Evolutionary conservation across 2,888 invertebrate species (phyloP), one percentile per base, ranked within the genome.

Genomic region (Himalopsyche japonica): DNA sequence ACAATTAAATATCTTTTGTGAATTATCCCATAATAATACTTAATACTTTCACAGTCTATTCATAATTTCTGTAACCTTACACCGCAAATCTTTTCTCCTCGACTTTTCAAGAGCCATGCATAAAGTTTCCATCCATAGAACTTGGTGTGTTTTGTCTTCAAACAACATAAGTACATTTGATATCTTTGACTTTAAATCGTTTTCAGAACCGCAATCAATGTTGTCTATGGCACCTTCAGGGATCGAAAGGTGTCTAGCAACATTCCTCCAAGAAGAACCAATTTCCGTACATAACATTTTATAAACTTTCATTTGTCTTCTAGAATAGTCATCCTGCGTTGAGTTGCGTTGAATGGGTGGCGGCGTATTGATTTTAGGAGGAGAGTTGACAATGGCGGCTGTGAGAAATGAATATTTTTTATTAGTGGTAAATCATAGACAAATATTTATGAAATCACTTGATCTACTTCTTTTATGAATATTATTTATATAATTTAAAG

Each of bases 141-240:
- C n/a, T n/a, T 84, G 82, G 37, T 86, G 34, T 15, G 76, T 43
- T 32, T 78, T 76, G 6, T n/a, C 18, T 48, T 77, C 80, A 43
- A 18, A 81, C 34, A 79, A 7, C 37, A 30, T n/a, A n/a, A 84
- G 77, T 37, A 85, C 37, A 37, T 79, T 78, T 6, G 48, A 70
- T 49, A 82, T 79, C 81, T 84, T 86, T 10, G 79, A 49, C 57
- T 82, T 82, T 15, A 84, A 70, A 32, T 84, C 81, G 0, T 30
- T 79, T 12, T 32, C 49, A 57, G 57, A 15, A 18, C 27, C 76
- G 20, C 57, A 76, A 30, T 85, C 37, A 24, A 86, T 15, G 18
- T 30, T 43, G 64, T 86, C 86, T 30, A 86, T 84, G 7, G 57
- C 76, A 24, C 81, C 34, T 84, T 86, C 86, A 18, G 20, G 37